These are phyloP conservation scores for Volucella zonaria DNA, from an alignment of 2,888 invertebrate genomes.

Conservation along the genomic window DNA sequence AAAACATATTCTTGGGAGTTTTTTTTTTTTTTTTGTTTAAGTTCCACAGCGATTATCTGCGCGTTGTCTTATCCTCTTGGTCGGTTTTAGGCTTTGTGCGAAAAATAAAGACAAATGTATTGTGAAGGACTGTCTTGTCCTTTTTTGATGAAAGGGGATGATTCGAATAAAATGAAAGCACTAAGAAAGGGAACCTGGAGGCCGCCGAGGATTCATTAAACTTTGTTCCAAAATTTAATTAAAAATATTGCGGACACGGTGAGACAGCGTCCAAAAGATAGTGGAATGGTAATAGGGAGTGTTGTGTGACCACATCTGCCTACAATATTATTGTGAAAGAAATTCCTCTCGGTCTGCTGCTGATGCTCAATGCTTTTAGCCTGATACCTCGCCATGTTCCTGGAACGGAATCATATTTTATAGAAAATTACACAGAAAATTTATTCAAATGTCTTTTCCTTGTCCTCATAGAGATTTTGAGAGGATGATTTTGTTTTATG, in stretches of 20 bases:
- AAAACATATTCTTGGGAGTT: background rate
- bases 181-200: background rate
- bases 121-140: background rate
- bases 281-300: background rate
- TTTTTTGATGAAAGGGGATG: background rate
- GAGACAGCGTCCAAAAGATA: constrained; percentile 4
- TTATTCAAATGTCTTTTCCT: constrained; percentile 45
- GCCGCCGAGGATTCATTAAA: constrained; percentile 29
- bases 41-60: background rate
- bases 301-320: constrained; percentile 46
- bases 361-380: background rate
- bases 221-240: constrained; percentile 44
- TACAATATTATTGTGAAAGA: constrained; percentile 37
- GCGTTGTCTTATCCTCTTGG: constrained; percentile 1
- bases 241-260: constrained; percentile 14
- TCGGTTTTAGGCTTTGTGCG: background rate
- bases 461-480: background rate
- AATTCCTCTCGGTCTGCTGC: background rate
- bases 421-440: constrained; percentile 11
- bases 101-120: constrained; percentile 14
- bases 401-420: background rate
- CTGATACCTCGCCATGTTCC: background rate
- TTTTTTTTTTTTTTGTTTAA: too few species aligned
- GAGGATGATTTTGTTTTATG: constrained; percentile 25
- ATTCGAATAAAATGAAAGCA: background rate